A percentile compares a stretch with the other conserved stretches of the same genome.
Evolutionary conservation across 2,797 vertebrate genomes (phyloP).

Genomic region (Jordanella pulchra): DNA sequence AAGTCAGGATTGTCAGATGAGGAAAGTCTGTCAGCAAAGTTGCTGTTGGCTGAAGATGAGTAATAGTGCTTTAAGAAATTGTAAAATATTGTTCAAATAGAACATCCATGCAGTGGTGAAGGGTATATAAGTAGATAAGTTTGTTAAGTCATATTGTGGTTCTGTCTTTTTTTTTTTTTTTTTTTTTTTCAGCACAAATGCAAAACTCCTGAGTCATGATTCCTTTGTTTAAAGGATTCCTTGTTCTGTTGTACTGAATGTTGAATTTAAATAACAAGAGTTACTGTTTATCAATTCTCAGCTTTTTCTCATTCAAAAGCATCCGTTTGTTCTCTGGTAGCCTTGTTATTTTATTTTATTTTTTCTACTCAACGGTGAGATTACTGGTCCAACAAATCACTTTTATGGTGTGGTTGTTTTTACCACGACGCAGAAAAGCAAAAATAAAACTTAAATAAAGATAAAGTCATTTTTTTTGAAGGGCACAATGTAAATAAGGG

Average conservation of each 20-base stretch:
- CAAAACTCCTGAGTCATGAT: conserved; percentile 44
- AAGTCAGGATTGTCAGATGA: conserved; percentile 49
- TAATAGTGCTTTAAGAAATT: conserved; percentile 31
- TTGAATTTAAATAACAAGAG: conserved; percentile 57
- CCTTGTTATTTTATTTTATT: conserved; percentile 64
- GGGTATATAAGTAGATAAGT: conserved; percentile 33
- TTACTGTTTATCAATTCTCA: conserved; percentile 74
- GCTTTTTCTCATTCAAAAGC: conserved; percentile 65
- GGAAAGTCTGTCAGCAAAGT: conserved; percentile 30
- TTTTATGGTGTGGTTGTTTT: conserved; percentile 56
- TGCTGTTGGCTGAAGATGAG: conserved; percentile 23
- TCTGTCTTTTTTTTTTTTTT: conserved; percentile 13
- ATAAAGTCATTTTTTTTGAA: background rate
- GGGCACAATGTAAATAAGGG: background rate
- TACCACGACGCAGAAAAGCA: conserved; percentile 55
- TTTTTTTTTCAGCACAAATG: conserved; percentile 21
- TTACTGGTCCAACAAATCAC: conserved; percentile 60
- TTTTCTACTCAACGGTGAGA: conserved; percentile 70
- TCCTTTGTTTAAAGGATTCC: conserved; percentile 42
- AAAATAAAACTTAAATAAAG: conserved; percentile 61
- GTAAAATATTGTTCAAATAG: conserved; percentile 50
- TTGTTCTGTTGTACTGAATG: conserved; percentile 53
- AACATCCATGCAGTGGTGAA: conserved; percentile 26
- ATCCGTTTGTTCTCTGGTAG: conserved; percentile 59
- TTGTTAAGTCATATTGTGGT: conserved; percentile 39